Base-by-base conservation (phyloP, 2,888 invertebrate species). In the Andrena dorsata region DNA sequence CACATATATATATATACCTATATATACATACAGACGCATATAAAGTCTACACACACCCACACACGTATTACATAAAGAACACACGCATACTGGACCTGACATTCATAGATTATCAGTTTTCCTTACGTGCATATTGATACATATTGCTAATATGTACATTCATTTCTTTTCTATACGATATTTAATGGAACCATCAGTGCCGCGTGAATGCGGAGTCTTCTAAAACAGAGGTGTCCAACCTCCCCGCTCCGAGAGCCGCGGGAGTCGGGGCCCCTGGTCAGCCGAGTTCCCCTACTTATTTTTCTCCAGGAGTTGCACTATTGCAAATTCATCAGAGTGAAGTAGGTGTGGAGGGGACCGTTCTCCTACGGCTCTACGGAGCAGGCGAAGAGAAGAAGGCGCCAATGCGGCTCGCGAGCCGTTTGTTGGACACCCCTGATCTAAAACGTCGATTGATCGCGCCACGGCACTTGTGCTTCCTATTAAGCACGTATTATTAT, bases 131-230 rank as follows among this genome's bases (percentile, higher is more conserved):
- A 79, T 80, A 70, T 86, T 80, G 72, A 76, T 68, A 35, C 35
- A 53, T 53, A 58, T 53, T 41, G 64, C 35, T 49, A 64, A 41
- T 79, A 82, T 56, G 77, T 68, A 74, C 73, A 82, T 80, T 88
- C 83, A 90, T 91, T 91, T 73, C 89, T 26, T 13, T 86, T 90
- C 81, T 76, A 89, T 86, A 86, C 84, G 86, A 85, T 85, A 84
- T 86, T 65, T 89, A 87, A 88, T 83, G 80, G 82, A 74, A 81
- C 76, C 70, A 71, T 68, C 77, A 58, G 70, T 70, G 82, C 85
- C 79, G 73, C 64, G 82, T 66, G 51, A 68, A 69, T 60, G 66
- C 16, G 58, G 72, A 66, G 60, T 49, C 65, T 64, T 53, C 63
- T 68, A 32, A 23, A 56, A 23, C 56, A 41, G 13, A 13, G 41